Evolutionary conservation across 2,797 vertebrate species (phyloP), one percentile per base, ranked within the genome.

Genomic region (Falco columbarius): DNA sequence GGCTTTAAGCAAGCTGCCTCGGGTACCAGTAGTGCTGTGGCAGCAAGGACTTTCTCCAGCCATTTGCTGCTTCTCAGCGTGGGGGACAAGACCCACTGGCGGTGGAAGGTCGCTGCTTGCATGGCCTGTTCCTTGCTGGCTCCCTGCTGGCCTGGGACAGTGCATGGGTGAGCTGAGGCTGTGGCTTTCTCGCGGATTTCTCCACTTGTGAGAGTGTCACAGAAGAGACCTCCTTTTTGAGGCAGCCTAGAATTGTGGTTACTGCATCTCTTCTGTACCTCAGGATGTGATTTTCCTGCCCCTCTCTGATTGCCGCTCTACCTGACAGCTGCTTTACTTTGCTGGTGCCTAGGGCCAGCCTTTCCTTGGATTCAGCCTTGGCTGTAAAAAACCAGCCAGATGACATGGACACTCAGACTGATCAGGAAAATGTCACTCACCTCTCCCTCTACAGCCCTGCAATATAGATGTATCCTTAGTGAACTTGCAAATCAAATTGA

Each of bases 401-500:
- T 75, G 67, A 91, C 44, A 34, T 1, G 29, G 29, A 38, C 51
- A 32, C 67, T 58, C 56, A 58, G 30, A 47, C 27, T 42, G 47
- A 83, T 56, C 36, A 86, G 63, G 58, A 80, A 80, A 92, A 67
- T 34, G 34, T 32, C 59, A 52, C 36, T 81, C 56, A 52, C 21
- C 20, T 68, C 63, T 86, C 44, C 34, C 32, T 93, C 81, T 67
- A 5, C 36, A 87, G 65, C 36, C 11, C 29, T 92, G 72, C 56
- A 91, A 81, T 90, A 91, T 55, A 95, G 75, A 91, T 72, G 80
- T 95, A 83, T 83, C 85, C 79, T 91, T 34, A 68, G 72, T 54
- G 68, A 94, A 88, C 82, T 38, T 86, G 38, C 36, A 93, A 86
- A 95, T 96, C 87, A 96, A 95, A 95, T 27, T 51, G 30, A 65